Evolutionary conservation across 1,140 invertebrate species (phyloP), one percentile per base, ranked within the genome.

Genomic region (Habropoda laboriosa): DNA sequence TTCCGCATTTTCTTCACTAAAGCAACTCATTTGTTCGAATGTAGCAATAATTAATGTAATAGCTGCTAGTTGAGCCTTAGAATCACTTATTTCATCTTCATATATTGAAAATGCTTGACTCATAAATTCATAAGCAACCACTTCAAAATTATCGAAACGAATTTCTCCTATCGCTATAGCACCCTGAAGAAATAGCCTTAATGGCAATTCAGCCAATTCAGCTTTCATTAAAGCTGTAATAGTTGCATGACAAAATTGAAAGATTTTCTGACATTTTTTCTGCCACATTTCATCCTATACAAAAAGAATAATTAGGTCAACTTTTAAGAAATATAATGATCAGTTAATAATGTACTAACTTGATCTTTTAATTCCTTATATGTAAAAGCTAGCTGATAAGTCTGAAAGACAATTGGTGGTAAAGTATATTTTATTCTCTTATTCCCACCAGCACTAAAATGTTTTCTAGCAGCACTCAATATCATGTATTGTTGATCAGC

Each of bases 21-120:
- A 98, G 81, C 97, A 98, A 77, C 95, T 95, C 93, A 99, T 98
- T 92, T 98, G 97, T 91, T 99, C 98, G 78, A 99, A 96, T 0
- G 98, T 99, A 51, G 97, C 98, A 79, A 99, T 98, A 45, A 99
- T 98, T 2, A 99, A 93, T 0, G 98, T 98, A 60, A 99, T 98
- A 24, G 98, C 98, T 1, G 98, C 97, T 60, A 99, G 93, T 91
- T 99, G 99, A 40, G 98, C 97, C 91, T 99, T 99, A 61, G 98
- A 99, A 90, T 99, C 99, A 10, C 97, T 98, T 86, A 99, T 99
- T 93, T 99, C 99, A 91, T 99, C 99, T 92, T 99, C 99, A 88
- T 99, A 99, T 64, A 99, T 93, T 0, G 98, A 98, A 92, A 99
- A 99, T 0, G 98, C 98, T 94, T 99, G 98, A 35, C 99, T 99